Percentiles rank a stretch among this genome's conserved stretches.
These are phyloP conservation scores for Lysiphlebus fabarum DNA, from an alignment of 1,140 invertebrate genomes.

Conservation along the genomic window DNA sequence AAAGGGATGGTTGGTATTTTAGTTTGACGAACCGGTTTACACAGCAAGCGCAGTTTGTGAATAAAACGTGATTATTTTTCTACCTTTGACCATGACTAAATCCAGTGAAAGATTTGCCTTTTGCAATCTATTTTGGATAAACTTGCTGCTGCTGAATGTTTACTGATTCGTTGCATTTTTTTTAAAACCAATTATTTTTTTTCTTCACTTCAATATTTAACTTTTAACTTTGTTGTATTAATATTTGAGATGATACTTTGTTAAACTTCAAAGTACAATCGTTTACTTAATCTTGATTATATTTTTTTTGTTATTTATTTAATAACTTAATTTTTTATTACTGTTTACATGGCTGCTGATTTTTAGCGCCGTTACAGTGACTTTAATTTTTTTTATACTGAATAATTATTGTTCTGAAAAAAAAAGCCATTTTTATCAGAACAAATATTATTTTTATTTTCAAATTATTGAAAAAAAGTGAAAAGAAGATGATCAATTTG, in stretches of 20 bases:
- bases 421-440: too few species aligned
- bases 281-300: background rate
- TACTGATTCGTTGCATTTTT: too few species aligned
- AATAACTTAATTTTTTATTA: background rate
- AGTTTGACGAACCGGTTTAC: conserved; percentile 23
- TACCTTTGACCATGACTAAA: conserved; percentile 19
- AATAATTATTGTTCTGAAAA: too few species aligned
- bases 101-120: background rate
- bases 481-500: too few species aligned
- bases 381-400: background rate
- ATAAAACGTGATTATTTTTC: background rate
- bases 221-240: background rate
- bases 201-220: background rate
- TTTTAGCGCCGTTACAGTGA: conserved; percentile 18
- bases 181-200: conserved; percentile 5
- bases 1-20: conserved; percentile 15
- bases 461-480: too few species aligned
- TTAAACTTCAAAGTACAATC: too few species aligned
- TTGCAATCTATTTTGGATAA: conserved; percentile 16
- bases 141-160: conserved; percentile 1
- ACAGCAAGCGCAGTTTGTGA: background rate
- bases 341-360: conserved; percentile 15
- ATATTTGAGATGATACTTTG: too few species aligned
- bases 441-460: too few species aligned
- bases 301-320: background rate